A percentile compares a stretch with the other conserved stretches of the same genome.
Evolutionary conservation across 2,888 invertebrate genomes (phyloP).

Genomic region (Frankliniella fusca): DNA sequence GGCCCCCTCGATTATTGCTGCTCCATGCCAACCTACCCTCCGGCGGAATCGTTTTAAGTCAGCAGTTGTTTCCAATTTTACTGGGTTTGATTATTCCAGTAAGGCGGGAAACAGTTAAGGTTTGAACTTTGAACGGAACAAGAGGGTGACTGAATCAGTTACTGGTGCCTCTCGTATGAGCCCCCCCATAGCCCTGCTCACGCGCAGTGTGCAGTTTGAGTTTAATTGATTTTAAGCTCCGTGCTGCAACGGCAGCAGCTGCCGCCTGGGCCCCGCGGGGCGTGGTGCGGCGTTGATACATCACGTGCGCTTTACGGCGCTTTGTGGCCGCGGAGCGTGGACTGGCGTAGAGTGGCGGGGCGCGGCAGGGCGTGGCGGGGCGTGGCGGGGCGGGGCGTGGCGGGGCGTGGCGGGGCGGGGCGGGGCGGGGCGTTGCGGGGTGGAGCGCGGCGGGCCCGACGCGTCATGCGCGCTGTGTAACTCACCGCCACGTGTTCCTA

Average conservation of each 20-base stretch:
- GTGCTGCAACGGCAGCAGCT: not conserved
- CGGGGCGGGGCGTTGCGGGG: not conserved
- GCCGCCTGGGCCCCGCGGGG: not conserved
- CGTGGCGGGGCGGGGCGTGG: not conserved
- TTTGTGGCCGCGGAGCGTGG: not conserved
- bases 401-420: not conserved
- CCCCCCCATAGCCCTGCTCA: too few relatives aligned
- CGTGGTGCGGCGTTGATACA: not conserved
- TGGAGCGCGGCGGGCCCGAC: not conserved
- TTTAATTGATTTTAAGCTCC: not conserved
- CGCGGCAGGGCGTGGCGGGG: not conserved
- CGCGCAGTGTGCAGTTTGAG: not conserved
- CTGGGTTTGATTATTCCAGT: too few relatives aligned
- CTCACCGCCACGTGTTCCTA: conserved; percentile 6
- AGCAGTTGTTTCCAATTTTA: too few relatives aligned
- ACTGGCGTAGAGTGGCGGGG: not conserved
- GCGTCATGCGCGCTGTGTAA: conserved; percentile 5
- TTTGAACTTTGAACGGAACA: not conserved
- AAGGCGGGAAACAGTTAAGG: too few relatives aligned
- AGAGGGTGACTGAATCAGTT: too few relatives aligned
- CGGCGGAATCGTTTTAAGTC: too few relatives aligned
- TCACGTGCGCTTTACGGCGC: conserved; percentile 9
- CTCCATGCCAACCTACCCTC: too few relatives aligned
- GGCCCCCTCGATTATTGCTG: too few relatives aligned
- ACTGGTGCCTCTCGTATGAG: too few relatives aligned